Base-by-base conservation (phyloP, 2,113 vertebrate genomes). In the Nyctereutes procyonoides region DNA sequence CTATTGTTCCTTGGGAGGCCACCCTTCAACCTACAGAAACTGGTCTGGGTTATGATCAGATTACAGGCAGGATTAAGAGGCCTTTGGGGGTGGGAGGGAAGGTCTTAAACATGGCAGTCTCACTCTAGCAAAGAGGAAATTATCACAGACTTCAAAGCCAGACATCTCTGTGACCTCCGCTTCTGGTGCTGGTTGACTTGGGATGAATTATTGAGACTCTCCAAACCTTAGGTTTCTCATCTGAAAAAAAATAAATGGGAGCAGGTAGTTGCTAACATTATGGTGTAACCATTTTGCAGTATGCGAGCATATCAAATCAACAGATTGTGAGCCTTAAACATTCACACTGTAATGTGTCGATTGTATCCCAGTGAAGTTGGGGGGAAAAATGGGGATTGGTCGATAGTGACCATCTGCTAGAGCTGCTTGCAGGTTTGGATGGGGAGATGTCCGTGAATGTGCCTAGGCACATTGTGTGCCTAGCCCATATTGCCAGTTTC, bases 1-100 rank as follows among this genome's bases (percentile, higher is more conserved):
- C 89, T 93, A 8, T 92, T 89, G 74, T 96, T 95, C 56, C 84
- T 76, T 92, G 22, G 5, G 3, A 43, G 88, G n/a, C 55, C 20
- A 67, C 74, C 13, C 26, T 92, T 92, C 53, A 85, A 74, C n/a
- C 93, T 88, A 74, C 69, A 96, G 95, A 97, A 90, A 90, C 26
- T 60, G 35, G 91, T 48, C 63, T 90, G 60, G 35, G 81, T 80
- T 73, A 48, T 3, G 8, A 43, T 58, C 73, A n/a, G 48, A 62
- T 88, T 74, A 48, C 8, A 55, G 69, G 28, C 62, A 43, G 8
- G 9, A 0, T 89, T 38, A 55, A 28, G 24, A 86, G 73, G 51
- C 38, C 56, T 56, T 35, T 58, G 56, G 51, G 88, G 88, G 24
- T 53, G 73, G 48, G 48, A 74, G 28, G 73, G 53, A 93, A 56